Evolutionary conservation across 2,888 invertebrate species (phyloP).

Genomic region (Tholera decimalis): DNA sequence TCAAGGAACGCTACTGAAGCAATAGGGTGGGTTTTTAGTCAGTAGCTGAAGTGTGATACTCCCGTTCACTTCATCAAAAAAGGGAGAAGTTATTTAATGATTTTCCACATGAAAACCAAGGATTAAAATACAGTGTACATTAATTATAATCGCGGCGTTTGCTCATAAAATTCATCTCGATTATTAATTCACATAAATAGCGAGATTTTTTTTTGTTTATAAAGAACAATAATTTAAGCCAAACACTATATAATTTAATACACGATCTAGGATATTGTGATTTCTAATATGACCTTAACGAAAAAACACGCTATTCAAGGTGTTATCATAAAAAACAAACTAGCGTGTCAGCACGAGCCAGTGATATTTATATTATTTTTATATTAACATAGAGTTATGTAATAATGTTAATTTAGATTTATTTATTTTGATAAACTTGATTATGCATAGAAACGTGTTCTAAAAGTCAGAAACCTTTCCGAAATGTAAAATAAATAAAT

Average conservation of each 20-base stretch:
- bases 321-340: conserved; percentile 17
- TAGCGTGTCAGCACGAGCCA: conserved; percentile 40
- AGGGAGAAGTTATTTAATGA: too few species aligned
- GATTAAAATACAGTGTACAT: too few species aligned
- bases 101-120: too few species aligned
- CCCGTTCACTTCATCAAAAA: too few species aligned
- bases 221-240: conserved; percentile 1
- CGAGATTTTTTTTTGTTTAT: neutral
- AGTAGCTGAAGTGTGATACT: too few species aligned
- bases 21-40: too few species aligned
- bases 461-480: conserved; percentile 44
- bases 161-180: neutral
- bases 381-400: conserved; percentile 9
- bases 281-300: conserved; percentile 26
- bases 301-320: conserved; percentile 40
- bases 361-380: conserved; percentile 32
- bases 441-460: conserved; percentile 44
- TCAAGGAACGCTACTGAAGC: too few species aligned
- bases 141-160: neutral
- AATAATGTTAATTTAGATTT: conserved; percentile 3
- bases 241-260: conserved; percentile 9
- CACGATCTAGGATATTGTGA: conserved; percentile 19
- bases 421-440: conserved; percentile 12
- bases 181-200: neutral
- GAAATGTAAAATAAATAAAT: conserved; percentile 22